Evolutionary conservation across 1,140 invertebrate species (phyloP).

Genomic region (Asobara japonica): DNA sequence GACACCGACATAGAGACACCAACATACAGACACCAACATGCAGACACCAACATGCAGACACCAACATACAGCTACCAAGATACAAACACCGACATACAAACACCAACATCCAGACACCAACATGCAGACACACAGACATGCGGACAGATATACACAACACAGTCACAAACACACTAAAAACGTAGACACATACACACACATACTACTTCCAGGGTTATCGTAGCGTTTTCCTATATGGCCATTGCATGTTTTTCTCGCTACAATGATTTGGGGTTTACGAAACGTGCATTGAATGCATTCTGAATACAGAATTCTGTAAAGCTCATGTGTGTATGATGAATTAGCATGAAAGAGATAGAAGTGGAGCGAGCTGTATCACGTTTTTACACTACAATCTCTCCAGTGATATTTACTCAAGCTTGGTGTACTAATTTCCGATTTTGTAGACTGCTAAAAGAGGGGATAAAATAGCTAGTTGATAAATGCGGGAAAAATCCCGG

Average conservation of each 20-base stretch:
- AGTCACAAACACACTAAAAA: too few species aligned
- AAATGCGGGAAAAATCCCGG: too few species aligned
- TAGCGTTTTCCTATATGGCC: neutral
- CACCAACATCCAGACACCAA: too few species aligned
- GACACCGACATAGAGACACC: too few species aligned
- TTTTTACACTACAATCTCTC: neutral
- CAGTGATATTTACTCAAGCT: slow-evolving; percentile 4
- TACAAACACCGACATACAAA: too few species aligned
- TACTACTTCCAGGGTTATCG: neutral
- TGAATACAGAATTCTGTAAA: neutral
- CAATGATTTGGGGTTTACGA: neutral
- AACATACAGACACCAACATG: too few species aligned
- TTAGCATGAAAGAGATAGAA: slow-evolving; percentile 9
- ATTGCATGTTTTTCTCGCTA: neutral
- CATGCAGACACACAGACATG: too few species aligned
- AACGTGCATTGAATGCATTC: slow-evolving; percentile 4
- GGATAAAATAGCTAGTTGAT: too few species aligned
- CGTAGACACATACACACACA: too few species aligned
- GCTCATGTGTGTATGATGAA: neutral
- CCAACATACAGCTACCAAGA: too few species aligned
- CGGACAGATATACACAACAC: too few species aligned
- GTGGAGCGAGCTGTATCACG: neutral
- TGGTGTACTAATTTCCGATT: neutral
- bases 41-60: too few species aligned
- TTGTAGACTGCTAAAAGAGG: neutral